Evolutionary conservation across 2,113 vertebrate species (phyloP), one percentile per base, ranked within the genome.

Genomic region (Colistium nudipinnis): DNA sequence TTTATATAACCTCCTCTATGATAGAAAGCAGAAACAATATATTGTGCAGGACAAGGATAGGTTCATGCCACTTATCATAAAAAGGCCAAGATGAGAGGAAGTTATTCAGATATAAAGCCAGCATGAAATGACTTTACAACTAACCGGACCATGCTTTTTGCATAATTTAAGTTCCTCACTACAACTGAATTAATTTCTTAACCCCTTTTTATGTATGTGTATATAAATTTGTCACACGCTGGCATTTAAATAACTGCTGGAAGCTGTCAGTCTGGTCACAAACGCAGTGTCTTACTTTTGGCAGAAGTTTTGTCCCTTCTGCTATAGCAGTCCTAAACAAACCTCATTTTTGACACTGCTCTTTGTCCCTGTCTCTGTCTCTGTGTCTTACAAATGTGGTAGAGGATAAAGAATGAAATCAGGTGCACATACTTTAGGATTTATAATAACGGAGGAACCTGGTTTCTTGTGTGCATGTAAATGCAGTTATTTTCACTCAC

Each of bases 401-500:
- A 24, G 25, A 22, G 8, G 14, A 20, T 27, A 36, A 25, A 14
- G 1, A 4, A 33, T 17, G 41, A 56, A 48, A 45, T 39, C 20
- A 43, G 19, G 28, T 61, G 41, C 27, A 36, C 53, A 2, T 24
- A 25, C 1, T 16, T 45, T 54, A 4, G 7, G 13, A 10, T 69
- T 57, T 36, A 24, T 14, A 28, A 35, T 62, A 65, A 31, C 22
- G 0, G 2, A 25, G 8, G 43, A 39, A 12, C 57, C 52, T 63
- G 65, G 28, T 78, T 72, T 54, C 53, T 48, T 31, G 31, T 68
- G 41, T 45, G 44, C 61, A 59, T 55, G 68, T 64, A 74, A 80
- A 78, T 57, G 19, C 57, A 70, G 63, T 85, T 74, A 76, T 79
- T 64, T 48, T 76, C 55, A 20, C 47, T 72, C 74, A 48, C 31